Percentiles rank a stretch among this genome's conserved stretches.
Conservation (phyloP, 1,140 invertebrate species). For the Scaptomyza montana region DNA sequence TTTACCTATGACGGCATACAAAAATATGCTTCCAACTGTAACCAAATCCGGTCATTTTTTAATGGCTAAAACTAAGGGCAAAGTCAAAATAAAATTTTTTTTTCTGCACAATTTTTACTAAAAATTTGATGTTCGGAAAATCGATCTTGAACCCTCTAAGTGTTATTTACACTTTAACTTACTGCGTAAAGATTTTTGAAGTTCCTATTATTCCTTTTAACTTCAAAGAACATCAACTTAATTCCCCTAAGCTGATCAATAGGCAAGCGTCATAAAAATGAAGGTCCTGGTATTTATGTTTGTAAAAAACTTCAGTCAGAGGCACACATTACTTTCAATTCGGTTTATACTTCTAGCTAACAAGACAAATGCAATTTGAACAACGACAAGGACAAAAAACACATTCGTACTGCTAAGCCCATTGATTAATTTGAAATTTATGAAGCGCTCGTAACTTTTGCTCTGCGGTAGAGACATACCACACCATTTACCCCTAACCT, state of each 20-base stretch:
- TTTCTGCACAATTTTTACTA: too few species aligned
- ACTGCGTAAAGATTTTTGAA: too few species aligned
- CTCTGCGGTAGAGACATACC: constrained; percentile 40
- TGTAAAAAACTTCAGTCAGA: constrained; percentile 18
- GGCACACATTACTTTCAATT: constrained; percentile 62
- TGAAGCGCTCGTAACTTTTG: constrained; percentile 73
- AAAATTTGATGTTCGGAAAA: too few species aligned
- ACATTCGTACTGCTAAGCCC: constrained; percentile 56
- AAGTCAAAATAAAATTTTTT: too few species aligned
- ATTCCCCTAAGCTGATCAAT: constrained; percentile 1
- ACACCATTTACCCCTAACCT: too few species aligned
- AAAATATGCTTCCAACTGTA: constrained; percentile 20
- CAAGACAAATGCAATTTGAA: constrained; percentile 50
- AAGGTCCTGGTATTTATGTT: constrained; percentile 32
- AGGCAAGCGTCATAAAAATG: neutral
- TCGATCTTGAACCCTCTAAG: too few species aligned
- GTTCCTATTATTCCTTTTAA: neutral
- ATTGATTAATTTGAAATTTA: constrained; percentile 83
- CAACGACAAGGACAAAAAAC: constrained; percentile 40
- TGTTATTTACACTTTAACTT: too few species aligned
- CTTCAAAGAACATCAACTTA: too few species aligned
- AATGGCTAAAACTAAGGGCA: neutral
- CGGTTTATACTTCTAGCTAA: constrained; percentile 34
- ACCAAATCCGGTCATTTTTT: constrained; percentile 32
- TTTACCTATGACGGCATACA: constrained; percentile 21